These are phyloP conservation scores for Eulemur albifrons DNA, from an alignment of 2,797 vertebrate genomes.

Conservation along the genomic window DNA sequence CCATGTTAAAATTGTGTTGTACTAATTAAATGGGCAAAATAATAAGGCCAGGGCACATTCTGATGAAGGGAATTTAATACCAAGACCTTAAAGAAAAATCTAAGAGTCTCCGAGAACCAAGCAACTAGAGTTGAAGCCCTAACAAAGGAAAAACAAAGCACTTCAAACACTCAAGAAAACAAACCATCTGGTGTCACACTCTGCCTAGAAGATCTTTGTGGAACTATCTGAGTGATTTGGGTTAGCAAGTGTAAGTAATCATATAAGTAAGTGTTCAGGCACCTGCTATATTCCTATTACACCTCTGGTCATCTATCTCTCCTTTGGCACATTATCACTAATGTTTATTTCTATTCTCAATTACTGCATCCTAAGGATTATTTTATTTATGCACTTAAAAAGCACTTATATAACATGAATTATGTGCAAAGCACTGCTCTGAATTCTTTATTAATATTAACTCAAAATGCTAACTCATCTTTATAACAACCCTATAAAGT, in stretches of 20 bases:
- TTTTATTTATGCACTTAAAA: constrained; percentile 13
- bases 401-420: not conserved
- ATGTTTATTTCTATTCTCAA: constrained; percentile 27
- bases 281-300: not conserved
- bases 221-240: not conserved
- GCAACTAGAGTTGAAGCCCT: not conserved
- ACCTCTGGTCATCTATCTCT: not conserved
- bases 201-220: not conserved
- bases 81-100: constrained; percentile 18
- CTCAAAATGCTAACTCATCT: constrained; percentile 48
- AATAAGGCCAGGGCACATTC: not conserved
- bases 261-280: not conserved
- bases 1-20: not conserved
- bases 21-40: not conserved
- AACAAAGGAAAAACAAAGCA: not conserved
- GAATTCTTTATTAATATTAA: constrained; percentile 41
- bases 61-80: not conserved
- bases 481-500: constrained; percentile 12
- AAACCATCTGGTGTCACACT: not conserved
- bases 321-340: not conserved
- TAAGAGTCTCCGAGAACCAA: not conserved
- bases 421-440: not conserved
- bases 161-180: not conserved
- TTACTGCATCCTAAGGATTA: not conserved
- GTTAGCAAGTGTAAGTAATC: not conserved